Evolutionary conservation across 2,113 vertebrate species (phyloP).

Genomic region (Neolamprologus sp.): DNA sequence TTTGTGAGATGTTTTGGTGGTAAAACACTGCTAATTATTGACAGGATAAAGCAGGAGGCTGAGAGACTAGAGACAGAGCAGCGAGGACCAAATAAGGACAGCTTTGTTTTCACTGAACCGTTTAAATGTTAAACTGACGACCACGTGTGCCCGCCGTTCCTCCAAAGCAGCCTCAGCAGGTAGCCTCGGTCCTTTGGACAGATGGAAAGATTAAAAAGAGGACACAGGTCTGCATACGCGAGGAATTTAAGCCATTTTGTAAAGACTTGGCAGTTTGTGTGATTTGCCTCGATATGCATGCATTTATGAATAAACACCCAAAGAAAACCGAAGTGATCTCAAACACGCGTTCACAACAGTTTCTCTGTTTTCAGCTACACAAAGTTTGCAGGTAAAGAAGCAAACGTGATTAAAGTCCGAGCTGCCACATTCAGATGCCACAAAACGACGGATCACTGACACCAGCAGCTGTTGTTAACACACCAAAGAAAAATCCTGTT

Average conservation of each 20-base stretch:
- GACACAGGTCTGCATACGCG: background rate
- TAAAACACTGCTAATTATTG: background rate
- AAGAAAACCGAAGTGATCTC: background rate
- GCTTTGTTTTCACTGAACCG: background rate
- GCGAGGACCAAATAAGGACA: background rate
- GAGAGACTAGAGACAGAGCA: background rate
- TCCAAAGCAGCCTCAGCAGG: background rate
- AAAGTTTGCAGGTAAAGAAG: background rate
- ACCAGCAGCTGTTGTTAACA: background rate
- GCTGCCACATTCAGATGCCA: background rate
- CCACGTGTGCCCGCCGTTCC: background rate
- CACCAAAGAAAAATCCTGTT: background rate
- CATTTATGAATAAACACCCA: background rate
- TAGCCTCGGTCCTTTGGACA: background rate
- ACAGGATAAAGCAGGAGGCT: background rate
- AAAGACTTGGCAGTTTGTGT: background rate
- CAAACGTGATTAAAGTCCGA: background rate
- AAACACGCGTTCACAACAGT: background rate
- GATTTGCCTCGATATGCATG: background rate
- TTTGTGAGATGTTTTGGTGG: background rate
- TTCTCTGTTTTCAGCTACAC: background rate
- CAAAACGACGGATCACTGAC: background rate
- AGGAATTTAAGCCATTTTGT: background rate
- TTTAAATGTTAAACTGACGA: background rate
- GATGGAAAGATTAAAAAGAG: background rate